Base-by-base conservation (phyloP, 2,797 vertebrate genomes). In the Crypturellus tataupa region DNA sequence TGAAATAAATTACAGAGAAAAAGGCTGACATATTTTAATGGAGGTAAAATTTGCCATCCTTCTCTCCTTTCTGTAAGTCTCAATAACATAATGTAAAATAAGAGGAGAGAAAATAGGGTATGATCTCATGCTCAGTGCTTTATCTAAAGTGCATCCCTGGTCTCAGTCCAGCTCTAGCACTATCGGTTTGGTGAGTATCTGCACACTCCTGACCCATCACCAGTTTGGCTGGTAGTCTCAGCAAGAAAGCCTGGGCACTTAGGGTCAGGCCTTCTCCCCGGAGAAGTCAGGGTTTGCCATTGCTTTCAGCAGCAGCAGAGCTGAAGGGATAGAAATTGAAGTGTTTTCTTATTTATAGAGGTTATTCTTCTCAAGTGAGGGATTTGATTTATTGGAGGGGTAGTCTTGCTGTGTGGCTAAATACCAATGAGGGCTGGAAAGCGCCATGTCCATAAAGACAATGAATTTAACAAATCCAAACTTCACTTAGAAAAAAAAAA, bases 131-230 rank as follows among this genome's bases (percentile, higher is more conserved):
- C 68, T 77, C 3, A 1, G 40, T 82, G 90, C 60, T 87, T 91
- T 93, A 77, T 89, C 68, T 95, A 15, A 90, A 96, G 80, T 87
- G 93, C 87, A 19, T 9, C 82, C 75, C 71, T 95, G 92, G 73
- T 87, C 55, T 80, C 53, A 77, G 71, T 71, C 86, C 84, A 94
- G 60, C 80, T 87, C 60, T 31, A 60, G 75, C 0, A 47, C 60
- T 40, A 40, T 27, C 88, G 49, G 23, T 68, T 49, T 13, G 17
- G 56, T 13, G 68, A 93, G 53, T 20, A 75, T 90, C 83, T 73
- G 39, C 55, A 37, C 0, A 2, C 44, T 87, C 71, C 68, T 81
- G 56, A 82, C 24, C 37, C 82, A 9, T 62, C 37, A 62, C 33
- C 59, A 62, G 35, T 35, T 35, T 62, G 33, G 44, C 59, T 84